Evolutionary conservation across 2,113 vertebrate species (phyloP).

Genomic region (Malaclemys terrapin): DNA sequence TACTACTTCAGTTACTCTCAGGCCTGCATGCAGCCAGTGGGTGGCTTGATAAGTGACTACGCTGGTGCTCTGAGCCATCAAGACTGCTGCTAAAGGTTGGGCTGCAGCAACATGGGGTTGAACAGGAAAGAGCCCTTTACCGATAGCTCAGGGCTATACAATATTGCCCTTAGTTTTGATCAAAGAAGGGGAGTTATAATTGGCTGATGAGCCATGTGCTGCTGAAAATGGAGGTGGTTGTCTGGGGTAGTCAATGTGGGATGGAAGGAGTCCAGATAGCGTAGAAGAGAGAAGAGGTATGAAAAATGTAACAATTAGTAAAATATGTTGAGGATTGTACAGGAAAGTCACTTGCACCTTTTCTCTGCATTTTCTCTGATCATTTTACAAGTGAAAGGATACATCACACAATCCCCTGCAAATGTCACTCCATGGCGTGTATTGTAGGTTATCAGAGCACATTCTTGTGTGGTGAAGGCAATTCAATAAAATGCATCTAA

Average conservation of each 20-base stretch:
- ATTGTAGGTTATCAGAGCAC: neutral
- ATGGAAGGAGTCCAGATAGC: neutral
- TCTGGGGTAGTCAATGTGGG: neutral
- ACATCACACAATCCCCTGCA: neutral
- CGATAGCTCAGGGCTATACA: neutral
- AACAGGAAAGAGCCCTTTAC: neutral
- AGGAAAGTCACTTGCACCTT: neutral
- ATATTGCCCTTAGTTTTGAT: neutral
- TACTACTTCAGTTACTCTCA: neutral
- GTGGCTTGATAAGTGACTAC: neutral
- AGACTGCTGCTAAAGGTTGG: too few relatives aligned
- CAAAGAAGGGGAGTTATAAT: neutral
- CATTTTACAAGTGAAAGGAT: neutral
- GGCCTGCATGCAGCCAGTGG: neutral
- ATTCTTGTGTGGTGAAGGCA: neutral
- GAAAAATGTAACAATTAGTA: neutral
- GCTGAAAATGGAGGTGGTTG: neutral
- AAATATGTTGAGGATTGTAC: neutral
- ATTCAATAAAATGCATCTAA: neutral
- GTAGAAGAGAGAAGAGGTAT: neutral
- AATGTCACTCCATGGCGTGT: too few relatives aligned
- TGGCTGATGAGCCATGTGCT: neutral
- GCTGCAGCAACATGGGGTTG: too few relatives aligned
- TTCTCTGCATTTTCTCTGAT: too few relatives aligned
- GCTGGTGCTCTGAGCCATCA: neutral